Base-by-base conservation (phyloP, 2,113 vertebrate genomes). In the Brevimyrus niger region DNA sequence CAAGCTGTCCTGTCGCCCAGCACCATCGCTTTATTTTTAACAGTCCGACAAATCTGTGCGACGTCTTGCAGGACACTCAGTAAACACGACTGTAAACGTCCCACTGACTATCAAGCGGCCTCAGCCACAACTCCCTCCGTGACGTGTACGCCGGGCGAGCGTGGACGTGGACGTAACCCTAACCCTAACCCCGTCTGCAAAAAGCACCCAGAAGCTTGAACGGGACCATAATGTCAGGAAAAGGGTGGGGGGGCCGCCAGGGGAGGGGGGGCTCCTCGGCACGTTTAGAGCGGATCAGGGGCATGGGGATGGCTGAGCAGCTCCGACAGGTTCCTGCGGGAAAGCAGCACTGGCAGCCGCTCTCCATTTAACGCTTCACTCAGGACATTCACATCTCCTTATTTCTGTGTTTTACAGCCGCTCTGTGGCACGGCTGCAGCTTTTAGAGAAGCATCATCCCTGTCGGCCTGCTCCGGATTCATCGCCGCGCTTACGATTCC, bases 381-480 rank as follows among this genome's bases (percentile, higher is more conserved):
- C 44, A 51, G 27, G 48, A 58, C 88, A n/a, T 13, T 51, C 76
- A 87, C 87, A 82, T 69, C 46, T 55, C 55, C 80, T 42, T 90
- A 84, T 51, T 89, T 23, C 61, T 44, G 87, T 47, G 86, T 91
- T 88, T 69, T 47, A 87, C 55, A 90, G 17, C 87, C 51, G 47
- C 65, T 84, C 19, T 51, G 42, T 58, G 46, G 10, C 87, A 35
- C 76, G 88, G 42, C 35, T 19, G 31, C 35, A 35, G 31, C 73
- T 80, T 80, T 80, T 80, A 80, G 35, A 89, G 83, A 35, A 84
- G 87, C 89, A 50, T 38, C 53, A 87, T n/a, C 27, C 61, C 73
- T 11, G 88, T 38, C 84, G 58, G 88, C 80, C 87, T 27, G n/a
- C 88, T 92, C 91, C 87, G 65, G 82, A 93, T 92, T 90, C 90